These are phyloP conservation scores for Alectura lathami DNA, from an alignment of 2,113 vertebrate genomes.

Conservation along the genomic window DNA sequence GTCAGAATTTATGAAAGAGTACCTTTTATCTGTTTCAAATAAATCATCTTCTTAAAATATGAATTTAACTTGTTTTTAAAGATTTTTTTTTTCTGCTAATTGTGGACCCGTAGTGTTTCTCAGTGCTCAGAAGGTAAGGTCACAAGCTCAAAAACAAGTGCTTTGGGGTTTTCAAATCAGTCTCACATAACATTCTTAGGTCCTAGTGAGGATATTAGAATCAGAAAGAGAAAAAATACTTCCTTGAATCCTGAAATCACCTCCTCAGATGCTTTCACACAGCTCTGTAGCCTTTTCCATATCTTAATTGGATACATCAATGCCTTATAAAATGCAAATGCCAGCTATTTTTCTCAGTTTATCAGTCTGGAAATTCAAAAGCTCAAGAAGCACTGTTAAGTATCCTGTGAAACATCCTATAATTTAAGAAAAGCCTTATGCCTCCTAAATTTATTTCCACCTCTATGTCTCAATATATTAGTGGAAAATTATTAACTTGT, in stretches of 20 bases:
- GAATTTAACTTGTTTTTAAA: not conserved
- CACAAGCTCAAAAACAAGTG: not conserved
- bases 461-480: not conserved
- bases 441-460: conserved; percentile 8
- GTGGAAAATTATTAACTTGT: not conserved
- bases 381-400: not conserved
- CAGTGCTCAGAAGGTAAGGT: not conserved
- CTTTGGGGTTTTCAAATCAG: not conserved
- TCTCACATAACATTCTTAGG: rapidly evolving
- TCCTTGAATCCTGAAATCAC: not conserved
- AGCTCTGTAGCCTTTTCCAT: not conserved
- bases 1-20: conserved; percentile 21
- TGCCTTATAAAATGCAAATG: not conserved
- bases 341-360: not conserved
- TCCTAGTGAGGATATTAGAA: not conserved
- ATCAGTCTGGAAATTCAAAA: not conserved
- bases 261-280: not conserved
- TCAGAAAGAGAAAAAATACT: not conserved
- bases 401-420: not conserved
- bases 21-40: not conserved
- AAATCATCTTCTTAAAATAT: not conserved
- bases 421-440: conserved; percentile 15
- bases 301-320: not conserved
- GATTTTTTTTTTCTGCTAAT: not conserved
- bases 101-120: not conserved